Evolutionary conservation across 2,888 invertebrate species (phyloP), one percentile per base, ranked within the genome.

Genomic region (Xestoiulus laeticollis): DNA sequence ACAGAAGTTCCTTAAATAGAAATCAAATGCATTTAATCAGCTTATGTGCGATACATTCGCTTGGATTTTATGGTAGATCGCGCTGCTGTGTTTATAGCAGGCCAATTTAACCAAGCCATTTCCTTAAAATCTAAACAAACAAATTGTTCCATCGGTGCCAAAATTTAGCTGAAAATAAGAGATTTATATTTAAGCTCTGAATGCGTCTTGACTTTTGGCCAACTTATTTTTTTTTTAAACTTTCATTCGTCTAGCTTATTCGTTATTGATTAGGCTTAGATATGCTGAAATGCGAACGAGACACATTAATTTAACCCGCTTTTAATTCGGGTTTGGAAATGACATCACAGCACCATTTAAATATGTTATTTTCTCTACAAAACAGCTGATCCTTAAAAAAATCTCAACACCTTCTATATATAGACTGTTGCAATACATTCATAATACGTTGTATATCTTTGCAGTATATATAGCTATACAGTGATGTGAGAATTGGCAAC

Each of bases 81-180:
- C 26, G 30, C 16, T 30, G 78, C 78, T 26, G 78, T 30, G 78
- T 78, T 78, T 78, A 78, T 30, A 78, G 78, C 30, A 30, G 30
- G 16, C 68, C 68, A 68, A 68, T 68, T 68, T 68, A 68, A 22
- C 68, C 26, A 26, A 6, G 30, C 78, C 78, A 78, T 32, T 78
- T 78, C 78, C 78, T 78, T 12, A 78, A 59, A 59, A 26, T 78
- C 78, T 16, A 78, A 78, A 78, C 78, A 78, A 78, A 78, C 78
- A 78, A 78, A 78, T 78, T 78, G 30, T 3, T 14, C 78, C 16
- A 1, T 2, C 5, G 30, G 78, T 32, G 78, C 78, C 78, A 78
- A 78, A 30, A 26, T 78, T 78, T 30, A 78, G 78, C 14, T 0
- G 16, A 78, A 78, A 26, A 26, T 26, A 68, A 68, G 1, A 26